Base-by-base conservation (phyloP, 1,140 invertebrate species). In the Sitobion miscanthi region DNA sequence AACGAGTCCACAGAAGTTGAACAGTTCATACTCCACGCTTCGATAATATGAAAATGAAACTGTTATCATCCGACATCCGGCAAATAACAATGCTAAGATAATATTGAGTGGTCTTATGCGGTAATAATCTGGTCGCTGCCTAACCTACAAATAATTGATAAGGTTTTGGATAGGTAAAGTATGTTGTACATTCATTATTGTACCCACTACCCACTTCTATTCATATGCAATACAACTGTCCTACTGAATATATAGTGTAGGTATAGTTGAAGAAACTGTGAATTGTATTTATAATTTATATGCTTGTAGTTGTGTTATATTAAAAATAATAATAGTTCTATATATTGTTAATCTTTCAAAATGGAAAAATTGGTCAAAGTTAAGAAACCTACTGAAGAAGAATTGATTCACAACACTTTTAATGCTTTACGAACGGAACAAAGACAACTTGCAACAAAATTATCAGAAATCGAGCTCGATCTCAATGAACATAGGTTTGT, bases 401-500 rank as follows among this genome's bases (percentile, higher is more conserved):
- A 99, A 95, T 97, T 98, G 95, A 97, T 99, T 94, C 96, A 99
- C 94, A 96, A 96, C 89, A 97, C 97, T 89, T 99, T 99, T 95
- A 98, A 99, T 95, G 96, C 96, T 92, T 95, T 99, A 91, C 96
- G 98, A 94, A 97, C 96, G 94, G 98, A 99, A 95, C 99, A 99
- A 95, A 96, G 98, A 94, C 96, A 96, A 94, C 95, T 99, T 94
- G 97, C 97, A 30, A 97, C 96, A 94, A 99, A 99, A 96, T 96
- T 99, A 93, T 97, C 97, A 9, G 98, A 99, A 96, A 96, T 99
- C 94, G 98, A 99, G 96, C 96, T 97, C 95, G 98, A 99, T 95
- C 96, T 99, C 83, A 98, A 98, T 95, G 98, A 99, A 96, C 98
- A 99, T 96, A 99, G 98, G 98, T 99, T 45, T 96, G 95, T 94